Conservation (phyloP, 2,797 vertebrate species). For the Anas georgica region DNA sequence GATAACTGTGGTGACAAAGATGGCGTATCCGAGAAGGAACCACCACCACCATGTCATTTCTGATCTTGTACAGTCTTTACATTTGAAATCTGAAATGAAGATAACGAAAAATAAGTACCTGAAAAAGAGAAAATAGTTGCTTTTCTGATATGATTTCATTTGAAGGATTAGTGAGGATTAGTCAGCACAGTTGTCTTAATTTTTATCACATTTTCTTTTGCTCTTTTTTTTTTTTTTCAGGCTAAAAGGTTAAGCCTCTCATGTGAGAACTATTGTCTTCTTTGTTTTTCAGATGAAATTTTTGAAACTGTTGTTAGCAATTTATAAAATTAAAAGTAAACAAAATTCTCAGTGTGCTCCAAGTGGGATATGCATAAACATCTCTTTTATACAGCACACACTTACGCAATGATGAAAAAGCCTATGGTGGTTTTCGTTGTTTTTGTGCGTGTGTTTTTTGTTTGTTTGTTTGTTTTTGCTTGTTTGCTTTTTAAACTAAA, state of each 20-base stretch:
- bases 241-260: background rate
- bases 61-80: background rate
- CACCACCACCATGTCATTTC: background rate
- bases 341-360: background rate
- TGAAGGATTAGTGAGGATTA: background rate
- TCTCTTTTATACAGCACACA: background rate
- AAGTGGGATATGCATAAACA: background rate
- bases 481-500: background rate
- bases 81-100: background rate
- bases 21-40: background rate
- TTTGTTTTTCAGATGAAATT: background rate
- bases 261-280: background rate
- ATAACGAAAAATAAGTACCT: background rate
- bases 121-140: background rate
- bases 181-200: background rate
- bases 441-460: background rate
- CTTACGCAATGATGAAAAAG: background rate
- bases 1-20: background rate
- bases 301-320: background rate
- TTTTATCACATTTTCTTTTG: background rate
- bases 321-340: background rate
- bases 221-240: background rate
- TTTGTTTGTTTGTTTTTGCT: background rate
- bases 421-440: background rate
- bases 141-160: background rate